Percentiles rank a stretch among this genome's conserved stretches.
Conservation (phyloP, 2,113 vertebrate genomes). For the Hydrolagus affinis region DNA sequence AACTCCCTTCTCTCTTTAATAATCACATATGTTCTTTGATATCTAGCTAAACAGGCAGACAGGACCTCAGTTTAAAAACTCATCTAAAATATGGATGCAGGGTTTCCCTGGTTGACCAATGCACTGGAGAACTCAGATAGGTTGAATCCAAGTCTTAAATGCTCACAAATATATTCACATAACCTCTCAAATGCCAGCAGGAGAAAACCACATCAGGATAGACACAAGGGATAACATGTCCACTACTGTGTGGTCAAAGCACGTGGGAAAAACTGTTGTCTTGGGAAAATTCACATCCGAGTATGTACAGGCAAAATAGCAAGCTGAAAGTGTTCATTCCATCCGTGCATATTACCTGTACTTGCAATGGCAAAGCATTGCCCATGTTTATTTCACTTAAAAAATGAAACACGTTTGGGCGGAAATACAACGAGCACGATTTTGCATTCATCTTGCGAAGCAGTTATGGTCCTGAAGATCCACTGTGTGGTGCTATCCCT, state of each 20-base stretch:
- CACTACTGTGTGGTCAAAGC: not conserved
- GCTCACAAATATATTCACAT: not conserved
- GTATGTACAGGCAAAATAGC: not conserved
- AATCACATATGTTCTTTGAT: too few relatives aligned
- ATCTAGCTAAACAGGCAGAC: too few relatives aligned
- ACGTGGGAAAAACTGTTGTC: not conserved
- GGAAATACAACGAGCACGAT: not conserved
- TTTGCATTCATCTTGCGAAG: not conserved
- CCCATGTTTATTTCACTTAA: not conserved
- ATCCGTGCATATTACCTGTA: not conserved
- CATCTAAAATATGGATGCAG: too few relatives aligned
- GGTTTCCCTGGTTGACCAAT: too few relatives aligned
- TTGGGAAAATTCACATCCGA: not conserved
- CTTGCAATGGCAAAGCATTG: not conserved
- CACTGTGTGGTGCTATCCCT: conserved; percentile 30
- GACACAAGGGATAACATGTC: not conserved
- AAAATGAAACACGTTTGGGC: too few relatives aligned
- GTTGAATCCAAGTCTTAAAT: not conserved
- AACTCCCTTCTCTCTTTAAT: too few relatives aligned
- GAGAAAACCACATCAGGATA: not conserved
- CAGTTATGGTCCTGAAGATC: not conserved
- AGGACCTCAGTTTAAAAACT: too few relatives aligned
- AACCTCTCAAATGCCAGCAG: not conserved
- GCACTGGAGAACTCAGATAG: not conserved
- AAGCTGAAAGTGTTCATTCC: not conserved